These are phyloP conservation scores for Smittia aterrima DNA, from an alignment of 2,888 invertebrate genomes.

Conservation along the genomic window DNA sequence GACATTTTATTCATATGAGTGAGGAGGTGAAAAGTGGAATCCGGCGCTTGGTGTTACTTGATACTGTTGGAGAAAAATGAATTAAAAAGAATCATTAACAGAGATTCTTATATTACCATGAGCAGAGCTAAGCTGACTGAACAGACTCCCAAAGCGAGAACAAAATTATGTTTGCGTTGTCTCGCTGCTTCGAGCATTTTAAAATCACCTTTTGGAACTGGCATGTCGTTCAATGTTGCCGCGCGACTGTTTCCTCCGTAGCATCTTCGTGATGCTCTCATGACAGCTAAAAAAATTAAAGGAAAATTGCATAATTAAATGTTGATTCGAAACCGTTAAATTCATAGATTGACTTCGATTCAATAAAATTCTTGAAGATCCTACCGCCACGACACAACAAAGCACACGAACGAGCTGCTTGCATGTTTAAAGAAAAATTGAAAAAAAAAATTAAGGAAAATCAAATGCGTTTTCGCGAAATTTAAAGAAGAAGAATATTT, in stretches of 20 bases:
- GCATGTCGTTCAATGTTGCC: slow-evolving; percentile 31
- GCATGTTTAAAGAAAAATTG: slow-evolving; percentile 7
- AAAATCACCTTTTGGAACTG: slow-evolving; percentile 28
- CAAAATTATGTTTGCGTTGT: slow-evolving; percentile 3
- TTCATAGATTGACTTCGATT: background rate
- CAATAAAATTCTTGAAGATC: too few species aligned
- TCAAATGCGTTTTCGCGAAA: background rate
- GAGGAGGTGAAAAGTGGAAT: slow-evolving; percentile 11
- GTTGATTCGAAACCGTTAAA: background rate
- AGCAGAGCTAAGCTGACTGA: background rate
- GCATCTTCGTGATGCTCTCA: background rate
- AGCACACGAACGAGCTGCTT: slow-evolving; percentile 10
- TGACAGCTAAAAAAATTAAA: background rate
- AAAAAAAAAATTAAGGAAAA: background rate
- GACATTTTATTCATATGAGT: slow-evolving; percentile 19
- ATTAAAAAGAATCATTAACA: background rate
- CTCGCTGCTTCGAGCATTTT: background rate
- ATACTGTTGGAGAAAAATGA: background rate
- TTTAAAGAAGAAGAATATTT: background rate
- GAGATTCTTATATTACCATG: background rate
- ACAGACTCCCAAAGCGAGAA: slow-evolving; percentile 1
- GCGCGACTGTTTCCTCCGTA: background rate
- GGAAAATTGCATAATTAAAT: slow-evolving; percentile 14
- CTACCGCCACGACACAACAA: background rate
- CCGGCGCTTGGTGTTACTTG: background rate